Percentiles rank a stretch among this genome's conserved stretches.
phyloP scores from a whole-genome alignment of 1,140 invertebrate species.

The Zaprionus davidi region DNA sequence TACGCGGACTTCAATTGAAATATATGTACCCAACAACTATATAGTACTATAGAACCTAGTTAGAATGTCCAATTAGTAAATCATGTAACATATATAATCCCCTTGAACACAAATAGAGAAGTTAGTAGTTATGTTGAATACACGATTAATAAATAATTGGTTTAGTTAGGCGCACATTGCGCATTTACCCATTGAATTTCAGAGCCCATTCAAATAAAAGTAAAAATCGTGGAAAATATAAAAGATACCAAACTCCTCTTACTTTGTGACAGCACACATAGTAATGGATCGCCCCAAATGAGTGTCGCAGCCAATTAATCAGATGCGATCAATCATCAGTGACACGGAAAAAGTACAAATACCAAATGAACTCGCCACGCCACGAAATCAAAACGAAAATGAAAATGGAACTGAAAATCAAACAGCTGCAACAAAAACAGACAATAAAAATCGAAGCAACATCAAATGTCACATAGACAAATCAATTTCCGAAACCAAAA shows the following conservation, averaged over 20 bases:
- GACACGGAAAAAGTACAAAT: slow-evolving; percentile 19
- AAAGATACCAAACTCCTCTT: not conserved
- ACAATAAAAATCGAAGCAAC: not conserved
- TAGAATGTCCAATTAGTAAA: slow-evolving; percentile 11
- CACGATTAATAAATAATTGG: not conserved
- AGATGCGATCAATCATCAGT: slow-evolving; percentile 42
- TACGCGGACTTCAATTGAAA: slow-evolving; percentile 4
- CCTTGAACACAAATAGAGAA: not conserved
- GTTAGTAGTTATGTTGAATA: not conserved
- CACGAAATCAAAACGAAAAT: not conserved
- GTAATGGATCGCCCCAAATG: slow-evolving; percentile 21
- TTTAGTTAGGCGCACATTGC: not conserved
- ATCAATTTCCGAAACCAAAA: slow-evolving; percentile 40
- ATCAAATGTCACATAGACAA: slow-evolving; percentile 44
- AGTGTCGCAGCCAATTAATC: slow-evolving; percentile 17
- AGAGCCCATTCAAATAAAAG: not conserved
- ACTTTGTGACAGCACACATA: not conserved
- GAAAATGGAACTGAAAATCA: slow-evolving; percentile 15
- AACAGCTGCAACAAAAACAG: slow-evolving; percentile 42
- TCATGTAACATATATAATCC: not conserved
- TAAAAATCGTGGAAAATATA: not conserved
- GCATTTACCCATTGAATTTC: not conserved
- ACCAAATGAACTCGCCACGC: slow-evolving; percentile 13
- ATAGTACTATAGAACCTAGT: not conserved
- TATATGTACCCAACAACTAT: not conserved